These are phyloP conservation scores for Itoplectis maculator DNA, from an alignment of 2,888 invertebrate genomes.

Conservation along the genomic window DNA sequence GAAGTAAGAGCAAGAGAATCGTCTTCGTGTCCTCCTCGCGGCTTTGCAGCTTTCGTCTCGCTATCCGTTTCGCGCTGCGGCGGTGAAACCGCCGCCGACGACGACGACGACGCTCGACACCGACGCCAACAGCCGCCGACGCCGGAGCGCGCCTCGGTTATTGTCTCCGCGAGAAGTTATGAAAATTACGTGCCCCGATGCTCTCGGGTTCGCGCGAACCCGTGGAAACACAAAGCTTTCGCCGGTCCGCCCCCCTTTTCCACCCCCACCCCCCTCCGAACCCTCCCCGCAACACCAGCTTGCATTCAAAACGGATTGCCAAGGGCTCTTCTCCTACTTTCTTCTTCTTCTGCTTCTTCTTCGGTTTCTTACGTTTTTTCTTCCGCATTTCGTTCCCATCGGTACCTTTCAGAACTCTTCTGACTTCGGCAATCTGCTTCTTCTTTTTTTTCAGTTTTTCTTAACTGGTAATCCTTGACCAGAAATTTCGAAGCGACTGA, in stretches of 20 bases:
- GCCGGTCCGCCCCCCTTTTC: background rate
- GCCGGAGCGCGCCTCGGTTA: slow-evolving; percentile 68
- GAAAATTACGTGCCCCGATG: slow-evolving; percentile 80
- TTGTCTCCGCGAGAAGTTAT: slow-evolving; percentile 79
- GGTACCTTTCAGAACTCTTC: slow-evolving; percentile 29
- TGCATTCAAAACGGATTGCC: slow-evolving; percentile 53
- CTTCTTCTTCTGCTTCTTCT: background rate
- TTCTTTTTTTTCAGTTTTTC: background rate
- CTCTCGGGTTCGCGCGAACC: slow-evolving; percentile 54
- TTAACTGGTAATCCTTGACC: slow-evolving; percentile 17
- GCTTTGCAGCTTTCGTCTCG: slow-evolving; percentile 58
- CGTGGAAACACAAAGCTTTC: slow-evolving; percentile 52
- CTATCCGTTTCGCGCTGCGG: slow-evolving; percentile 70
- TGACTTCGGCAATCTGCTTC: slow-evolving; percentile 19
- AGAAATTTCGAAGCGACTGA: background rate
- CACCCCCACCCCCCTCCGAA: too few species aligned
- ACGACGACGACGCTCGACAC: slow-evolving; percentile 46
- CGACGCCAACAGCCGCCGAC: slow-evolving; percentile 42
- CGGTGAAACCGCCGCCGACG: slow-evolving; percentile 16
- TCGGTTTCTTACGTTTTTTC: background rate
- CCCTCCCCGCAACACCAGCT: background rate
- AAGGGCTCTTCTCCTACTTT: slow-evolving; percentile 9
- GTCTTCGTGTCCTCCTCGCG: background rate
- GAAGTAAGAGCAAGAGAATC: slow-evolving; percentile 46
- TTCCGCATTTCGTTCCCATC: background rate